Evolutionary conservation across 2,888 invertebrate species (phyloP).

Genomic region (Allacma fusca): DNA sequence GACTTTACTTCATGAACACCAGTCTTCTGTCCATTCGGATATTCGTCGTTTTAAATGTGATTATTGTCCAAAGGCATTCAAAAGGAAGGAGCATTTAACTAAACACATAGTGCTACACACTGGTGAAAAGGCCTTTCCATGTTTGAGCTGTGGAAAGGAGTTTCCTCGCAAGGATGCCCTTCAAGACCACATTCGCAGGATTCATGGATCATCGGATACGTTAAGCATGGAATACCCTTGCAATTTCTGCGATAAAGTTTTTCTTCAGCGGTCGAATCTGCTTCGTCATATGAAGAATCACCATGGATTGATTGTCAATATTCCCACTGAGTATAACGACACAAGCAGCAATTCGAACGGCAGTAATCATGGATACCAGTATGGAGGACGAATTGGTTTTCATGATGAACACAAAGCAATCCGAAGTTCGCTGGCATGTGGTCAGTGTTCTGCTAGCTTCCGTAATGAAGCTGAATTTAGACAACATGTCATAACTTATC

Average conservation of each 20-base stretch:
- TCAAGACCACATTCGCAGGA: slow-evolving; percentile 55
- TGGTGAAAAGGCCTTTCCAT: slow-evolving; percentile 54
- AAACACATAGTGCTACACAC: slow-evolving; percentile 58
- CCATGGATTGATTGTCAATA: slow-evolving; percentile 51
- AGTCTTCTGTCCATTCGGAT: slow-evolving; percentile 53
- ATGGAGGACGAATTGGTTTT: too few species aligned
- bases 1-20: slow-evolving; percentile 55
- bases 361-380: too few species aligned
- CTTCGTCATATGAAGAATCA: slow-evolving; percentile 53
- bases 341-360: too few species aligned
- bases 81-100: slow-evolving; percentile 56
- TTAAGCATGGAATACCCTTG: slow-evolving; percentile 48
- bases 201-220: slow-evolving; percentile 47
- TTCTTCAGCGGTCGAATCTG: slow-evolving; percentile 50
- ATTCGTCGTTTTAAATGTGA: slow-evolving; percentile 56
- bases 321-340: slow-evolving; percentile 21
- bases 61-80: slow-evolving; percentile 58
- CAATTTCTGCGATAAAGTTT: slow-evolving; percentile 56
- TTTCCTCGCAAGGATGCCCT: slow-evolving; percentile 57
- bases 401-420: too few species aligned
- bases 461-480: too few species aligned
- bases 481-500: too few species aligned
- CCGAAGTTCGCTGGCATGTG: too few species aligned
- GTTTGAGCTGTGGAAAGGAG: slow-evolving; percentile 52
- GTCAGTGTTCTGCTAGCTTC: too few species aligned